Conservation (phyloP, 2,113 vertebrate species). For the Columba janthina region DNA sequence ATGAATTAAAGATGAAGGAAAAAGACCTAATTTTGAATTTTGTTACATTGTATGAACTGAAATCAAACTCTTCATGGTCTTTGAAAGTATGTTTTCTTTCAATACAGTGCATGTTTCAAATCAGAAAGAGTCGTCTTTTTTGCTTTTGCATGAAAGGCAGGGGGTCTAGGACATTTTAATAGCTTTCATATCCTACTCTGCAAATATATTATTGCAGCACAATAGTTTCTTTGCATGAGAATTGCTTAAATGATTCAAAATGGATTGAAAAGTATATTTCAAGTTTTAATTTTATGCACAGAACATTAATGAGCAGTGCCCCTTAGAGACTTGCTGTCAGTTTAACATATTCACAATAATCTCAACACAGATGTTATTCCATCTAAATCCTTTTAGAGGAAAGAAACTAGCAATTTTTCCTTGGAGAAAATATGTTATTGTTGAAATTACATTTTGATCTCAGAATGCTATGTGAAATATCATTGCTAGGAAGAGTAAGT, state of each 20-base stretch:
- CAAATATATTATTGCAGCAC: conserved; percentile 79
- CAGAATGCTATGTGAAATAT: conserved; percentile 42
- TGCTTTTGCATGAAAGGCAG: conserved; percentile 61
- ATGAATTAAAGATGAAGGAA: neutral
- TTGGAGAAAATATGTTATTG: conserved; percentile 73
- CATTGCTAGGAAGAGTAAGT: conserved; percentile 23
- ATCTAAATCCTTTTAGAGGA: conserved; percentile 72
- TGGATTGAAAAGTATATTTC: conserved; percentile 81
- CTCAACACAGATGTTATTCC: conserved; percentile 79
- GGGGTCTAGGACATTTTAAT: conserved; percentile 77
- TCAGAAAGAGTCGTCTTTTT: conserved; percentile 18
- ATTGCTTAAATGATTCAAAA: conserved; percentile 81
- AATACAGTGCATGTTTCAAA: conserved; percentile 49
- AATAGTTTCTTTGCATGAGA: conserved; percentile 82
- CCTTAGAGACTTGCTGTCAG: conserved; percentile 79
- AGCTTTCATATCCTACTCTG: conserved; percentile 70
- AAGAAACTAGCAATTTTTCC: conserved; percentile 71
- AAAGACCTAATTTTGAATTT: neutral
- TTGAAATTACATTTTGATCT: conserved; percentile 74
- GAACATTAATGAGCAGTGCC: conserved; percentile 79
- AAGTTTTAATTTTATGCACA: conserved; percentile 84
- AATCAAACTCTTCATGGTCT: conserved; percentile 34
- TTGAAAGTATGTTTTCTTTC: conserved; percentile 56
- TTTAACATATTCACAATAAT: conserved; percentile 78
- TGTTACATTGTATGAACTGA: neutral